Base-by-base conservation (phyloP, 2,888 invertebrate species). In the Bembecia ichneumoniformis region DNA sequence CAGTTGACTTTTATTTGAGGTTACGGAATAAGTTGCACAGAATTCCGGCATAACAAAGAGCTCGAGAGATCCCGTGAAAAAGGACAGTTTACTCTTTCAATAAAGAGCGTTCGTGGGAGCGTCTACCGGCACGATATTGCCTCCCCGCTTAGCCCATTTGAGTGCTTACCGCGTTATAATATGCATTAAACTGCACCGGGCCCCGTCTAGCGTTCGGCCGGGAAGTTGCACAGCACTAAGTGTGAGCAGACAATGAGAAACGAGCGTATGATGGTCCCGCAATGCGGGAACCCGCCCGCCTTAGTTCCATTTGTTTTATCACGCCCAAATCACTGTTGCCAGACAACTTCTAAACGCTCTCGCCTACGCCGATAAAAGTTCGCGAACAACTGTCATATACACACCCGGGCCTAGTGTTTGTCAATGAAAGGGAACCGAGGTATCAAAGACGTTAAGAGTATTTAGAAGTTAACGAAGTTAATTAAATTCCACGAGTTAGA, bases 381-480 rank as follows among this genome's bases (percentile, higher is more conserved):
- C 80, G 83, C 82, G 82, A 80, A 74, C 64, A 60, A 66, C 77
- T 82, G 81, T 83, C 83, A 72, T 68, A 65, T 67, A 74, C 82
- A 82, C 74, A 68, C 73, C 61, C 66, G 57, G 60, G 61, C 67
- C 66, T 67, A 72, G 68, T 73, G 77, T 77, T 77, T 81, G 77
- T 77, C 80, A 81, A 80, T 82, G 80, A 69, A 74, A 77, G 74
- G 76, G 77, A 68, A 71, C 71, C 61, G 76, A 77, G 74, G 77
- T 84, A 84, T 82, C 83, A 82, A 82, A 86, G 82, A 84, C 79
- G 82, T 82, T 82, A 83, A 83, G 86, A 84, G 83, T 84, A 79
- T 87, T 86, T 84, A 80, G 82, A 82, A 87, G 82, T 84, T 86
- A 82, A 81, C 80, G 79, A 84, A 84, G 82, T 86, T 87, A 87